These are phyloP conservation scores for Astatoreochromis straeleni DNA, from an alignment of 2,113 vertebrate species.

Conservation along the genomic window DNA sequence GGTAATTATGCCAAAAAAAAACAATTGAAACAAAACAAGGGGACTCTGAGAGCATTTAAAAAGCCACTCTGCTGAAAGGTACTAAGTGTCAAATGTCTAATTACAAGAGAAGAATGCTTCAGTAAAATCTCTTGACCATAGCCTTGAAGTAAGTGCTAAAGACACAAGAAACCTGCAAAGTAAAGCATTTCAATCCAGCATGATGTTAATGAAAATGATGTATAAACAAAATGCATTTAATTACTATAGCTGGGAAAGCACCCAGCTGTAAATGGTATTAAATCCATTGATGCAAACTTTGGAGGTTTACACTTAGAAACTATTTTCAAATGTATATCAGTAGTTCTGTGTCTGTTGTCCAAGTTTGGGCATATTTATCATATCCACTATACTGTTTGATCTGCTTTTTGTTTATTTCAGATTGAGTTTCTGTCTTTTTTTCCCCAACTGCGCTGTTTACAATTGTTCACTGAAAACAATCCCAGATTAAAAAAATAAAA, in stretches of 20 bases:
- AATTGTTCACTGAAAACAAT: slow-evolving; percentile 14
- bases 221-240: not conserved
- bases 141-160: not conserved
- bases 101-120: slow-evolving; percentile 18
- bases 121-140: not conserved
- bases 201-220: not conserved
- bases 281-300: not conserved
- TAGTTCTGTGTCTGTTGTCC: not conserved
- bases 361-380: not conserved
- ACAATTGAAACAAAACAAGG: not conserved
- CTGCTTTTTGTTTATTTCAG: not conserved
- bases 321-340: not conserved
- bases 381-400: not conserved
- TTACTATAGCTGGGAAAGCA: not conserved
- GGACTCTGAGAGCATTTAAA: slow-evolving; percentile 35
- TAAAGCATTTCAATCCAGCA: not conserved
- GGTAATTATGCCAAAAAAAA: slow-evolving; percentile 5
- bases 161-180: not conserved
- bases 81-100: slow-evolving; percentile 19
- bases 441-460: not conserved
- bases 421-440: not conserved
- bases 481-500: not conserved
- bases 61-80: slow-evolving; percentile 17
- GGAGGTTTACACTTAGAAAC: not conserved
- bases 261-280: not conserved